Percentiles rank a stretch among this genome's conserved stretches.
Evolutionary conservation across 2,113 vertebrate genomes (phyloP).

Genomic region (Glareola pratincola): DNA sequence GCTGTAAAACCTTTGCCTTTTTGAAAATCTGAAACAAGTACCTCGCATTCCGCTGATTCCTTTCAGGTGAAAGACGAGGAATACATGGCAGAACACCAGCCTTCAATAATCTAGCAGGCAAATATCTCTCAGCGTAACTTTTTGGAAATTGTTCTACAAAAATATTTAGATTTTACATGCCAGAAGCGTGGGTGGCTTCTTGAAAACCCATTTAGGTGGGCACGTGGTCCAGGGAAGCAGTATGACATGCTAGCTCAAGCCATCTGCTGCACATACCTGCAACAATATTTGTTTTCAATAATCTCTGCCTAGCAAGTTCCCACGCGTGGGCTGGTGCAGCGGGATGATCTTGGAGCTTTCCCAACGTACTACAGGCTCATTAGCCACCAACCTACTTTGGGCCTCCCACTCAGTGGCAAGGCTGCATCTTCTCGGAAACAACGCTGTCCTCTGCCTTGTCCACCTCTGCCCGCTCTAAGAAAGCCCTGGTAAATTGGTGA

Average conservation of each 20-base stretch:
- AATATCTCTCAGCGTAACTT: not conserved
- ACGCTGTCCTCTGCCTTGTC: not conserved
- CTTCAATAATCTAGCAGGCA: not conserved
- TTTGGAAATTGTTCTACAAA: not conserved
- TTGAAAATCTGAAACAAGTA: not conserved
- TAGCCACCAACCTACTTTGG: not conserved
- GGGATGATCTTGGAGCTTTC: not conserved
- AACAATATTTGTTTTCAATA: not conserved
- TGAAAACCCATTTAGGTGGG: not conserved
- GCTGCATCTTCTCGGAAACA: not conserved
- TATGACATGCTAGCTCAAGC: not conserved
- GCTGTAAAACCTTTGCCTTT: not conserved
- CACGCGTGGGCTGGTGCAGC: fast-evolving
- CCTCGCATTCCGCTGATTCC: not conserved
- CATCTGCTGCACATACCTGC: not conserved
- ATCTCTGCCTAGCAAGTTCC: not conserved
- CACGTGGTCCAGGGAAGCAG: not conserved
- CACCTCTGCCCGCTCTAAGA: not conserved
- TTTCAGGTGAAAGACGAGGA: not conserved
- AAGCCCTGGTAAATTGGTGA: not conserved
- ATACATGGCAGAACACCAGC: not conserved
- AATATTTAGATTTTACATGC: not conserved
- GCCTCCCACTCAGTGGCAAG: not conserved
- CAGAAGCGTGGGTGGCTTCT: not conserved
- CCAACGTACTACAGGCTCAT: not conserved